phyloP scores from a whole-genome alignment of 1,140 invertebrate genomes.

The Chironomus striatipennis region DNA sequence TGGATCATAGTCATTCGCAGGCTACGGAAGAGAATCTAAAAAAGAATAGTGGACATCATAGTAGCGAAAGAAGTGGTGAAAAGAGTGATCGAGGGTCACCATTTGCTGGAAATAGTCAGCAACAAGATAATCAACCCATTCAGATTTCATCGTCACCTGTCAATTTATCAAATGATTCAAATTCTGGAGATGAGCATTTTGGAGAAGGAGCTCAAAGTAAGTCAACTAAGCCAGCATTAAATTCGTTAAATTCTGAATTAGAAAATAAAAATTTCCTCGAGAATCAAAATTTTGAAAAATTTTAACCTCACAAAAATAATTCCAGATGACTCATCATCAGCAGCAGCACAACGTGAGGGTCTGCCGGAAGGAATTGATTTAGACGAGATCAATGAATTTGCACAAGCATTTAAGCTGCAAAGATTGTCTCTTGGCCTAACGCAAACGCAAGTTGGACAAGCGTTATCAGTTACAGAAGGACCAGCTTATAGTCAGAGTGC shows the following conservation, averaged over 20 bases:
- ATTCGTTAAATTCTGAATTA: no score
- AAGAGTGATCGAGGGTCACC: not conserved
- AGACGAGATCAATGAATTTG: slow-evolving; percentile 97
- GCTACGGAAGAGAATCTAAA: not conserved
- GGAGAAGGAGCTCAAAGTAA: not conserved
- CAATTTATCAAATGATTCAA: not conserved
- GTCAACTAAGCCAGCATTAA: no score
- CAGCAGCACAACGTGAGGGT: not conserved
- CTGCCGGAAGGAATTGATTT: slow-evolving; percentile 86
- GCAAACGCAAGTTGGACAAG: slow-evolving; percentile 93
- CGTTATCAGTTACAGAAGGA: slow-evolving; percentile 89
- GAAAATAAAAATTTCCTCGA: no score
- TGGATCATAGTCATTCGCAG: not conserved
- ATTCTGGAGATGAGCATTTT: not conserved
- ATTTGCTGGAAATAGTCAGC: not conserved
- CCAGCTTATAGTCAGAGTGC: slow-evolving; percentile 97
- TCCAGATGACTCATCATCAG: slow-evolving; percentile 68
- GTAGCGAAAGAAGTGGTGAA: not conserved
- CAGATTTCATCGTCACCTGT: not conserved
- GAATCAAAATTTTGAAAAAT: no score
- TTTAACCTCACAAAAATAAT: slow-evolving; percentile 25
- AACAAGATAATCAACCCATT: not conserved
- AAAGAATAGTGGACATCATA: not conserved
- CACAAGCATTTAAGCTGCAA: slow-evolving; percentile 91
- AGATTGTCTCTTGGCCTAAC: slow-evolving; percentile 88